Evolutionary conservation across 1,140 invertebrate genomes (phyloP).

Genomic region (Acromyrmex echinatior): DNA sequence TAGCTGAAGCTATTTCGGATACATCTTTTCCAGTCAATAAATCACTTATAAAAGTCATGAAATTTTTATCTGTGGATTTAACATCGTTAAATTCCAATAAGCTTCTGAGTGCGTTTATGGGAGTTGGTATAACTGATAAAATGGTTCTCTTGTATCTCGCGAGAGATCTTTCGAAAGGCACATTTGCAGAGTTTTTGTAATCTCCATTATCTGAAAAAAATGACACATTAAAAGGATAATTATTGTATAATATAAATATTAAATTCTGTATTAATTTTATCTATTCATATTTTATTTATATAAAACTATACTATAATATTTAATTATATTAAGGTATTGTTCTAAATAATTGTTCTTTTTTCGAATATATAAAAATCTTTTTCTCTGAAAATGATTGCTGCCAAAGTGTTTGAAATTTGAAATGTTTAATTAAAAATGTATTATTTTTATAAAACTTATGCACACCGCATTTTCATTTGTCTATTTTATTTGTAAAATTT

Average conservation of each 20-base stretch:
- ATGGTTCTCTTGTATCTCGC: conserved; percentile 20
- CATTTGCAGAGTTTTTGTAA: background rate
- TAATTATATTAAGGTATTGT: background rate
- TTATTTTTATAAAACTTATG: too few species aligned
- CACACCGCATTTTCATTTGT: too few species aligned
- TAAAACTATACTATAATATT: background rate
- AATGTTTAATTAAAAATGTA: too few species aligned
- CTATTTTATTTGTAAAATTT: too few species aligned
- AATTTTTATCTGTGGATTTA: background rate
- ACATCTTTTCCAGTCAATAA: background rate
- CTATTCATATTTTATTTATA: background rate
- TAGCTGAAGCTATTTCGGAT: background rate
- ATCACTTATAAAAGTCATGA: accelerated
- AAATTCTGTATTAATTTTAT: background rate
- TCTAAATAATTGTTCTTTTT: background rate
- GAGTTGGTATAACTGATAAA: background rate
- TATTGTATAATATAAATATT: background rate
- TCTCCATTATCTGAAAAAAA: conserved; percentile 5
- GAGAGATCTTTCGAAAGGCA: background rate
- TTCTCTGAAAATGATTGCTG: too few species aligned
- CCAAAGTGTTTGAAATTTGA: too few species aligned
- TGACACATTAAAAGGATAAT: background rate
- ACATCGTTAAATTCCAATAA: background rate
- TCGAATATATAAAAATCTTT: background rate
- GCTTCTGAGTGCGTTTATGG: background rate